Evolutionary conservation across 2,113 vertebrate species (phyloP), one percentile per base, ranked within the genome.

Genomic region (Pleuronectes platessa): DNA sequence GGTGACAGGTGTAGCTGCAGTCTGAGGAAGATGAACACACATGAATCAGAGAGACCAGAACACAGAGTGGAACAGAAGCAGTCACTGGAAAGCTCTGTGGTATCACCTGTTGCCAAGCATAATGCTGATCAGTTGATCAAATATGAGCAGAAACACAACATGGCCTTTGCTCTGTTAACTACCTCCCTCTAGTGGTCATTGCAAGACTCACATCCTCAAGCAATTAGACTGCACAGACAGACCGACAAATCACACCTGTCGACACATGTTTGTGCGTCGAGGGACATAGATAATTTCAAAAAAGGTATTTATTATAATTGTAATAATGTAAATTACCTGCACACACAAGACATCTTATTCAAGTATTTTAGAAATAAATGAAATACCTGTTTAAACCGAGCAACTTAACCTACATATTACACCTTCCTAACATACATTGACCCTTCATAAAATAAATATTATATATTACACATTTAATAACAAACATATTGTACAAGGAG

Each of bases 1-100:
- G 93, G 87, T 97, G 97, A 71, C 96, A 97, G 47, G 96, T 97
- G 92, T 97, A 97, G 59, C 94, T 95, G 91, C 97, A 98, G 85
- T 98, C 97, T 94, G 91, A 45, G 31, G 31, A 53, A 68, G 21
- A 81, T 26, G 23, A n/a, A 83, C 62, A 73, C 14, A 79, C 15
- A 85, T 17, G 7, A 12, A 45, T 81, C 27, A 90, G 56, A 60
- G 11, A 71, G 18, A 58, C 24, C 37, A 55, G 61, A n/a, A 51
- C 17, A 17, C 5, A 58, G 1, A 51, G 54, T 9, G 21, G 15
- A 17, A 47, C 18, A n/a, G 23, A 23, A 66, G 12, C 18, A 31
- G 26, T 53, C 1, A 12, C 40, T 17, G 11, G 49, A 4, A 58
- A 37, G 14, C 12, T 42, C 13, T 21, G 27, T 3, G 1, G 24